phyloP scores from a whole-genome alignment of 2,113 vertebrate species.

The Vulpes ferrilata region DNA sequence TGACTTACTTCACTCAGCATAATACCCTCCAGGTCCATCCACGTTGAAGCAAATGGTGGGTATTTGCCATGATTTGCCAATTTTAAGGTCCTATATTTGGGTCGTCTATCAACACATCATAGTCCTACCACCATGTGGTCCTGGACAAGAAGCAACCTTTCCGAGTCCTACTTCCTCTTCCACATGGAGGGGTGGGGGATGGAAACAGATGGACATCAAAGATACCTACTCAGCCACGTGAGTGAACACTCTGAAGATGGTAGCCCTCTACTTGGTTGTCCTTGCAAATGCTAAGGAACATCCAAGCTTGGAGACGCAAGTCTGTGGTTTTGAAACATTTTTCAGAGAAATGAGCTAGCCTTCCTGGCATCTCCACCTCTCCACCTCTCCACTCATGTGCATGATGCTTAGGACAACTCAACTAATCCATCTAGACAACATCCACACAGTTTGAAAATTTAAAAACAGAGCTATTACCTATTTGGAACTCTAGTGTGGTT shows the following conservation, averaged over 20 bases:
- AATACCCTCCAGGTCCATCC: too few relatives aligned
- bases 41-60: too few relatives aligned
- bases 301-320: too few relatives aligned
- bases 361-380: not conserved
- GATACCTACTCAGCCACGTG: not conserved
- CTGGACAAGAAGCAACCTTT: not conserved
- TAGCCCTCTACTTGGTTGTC: not conserved
- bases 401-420: not conserved
- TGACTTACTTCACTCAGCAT: too few relatives aligned
- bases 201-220: not conserved
- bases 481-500: not conserved
- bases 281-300: fast-evolving
- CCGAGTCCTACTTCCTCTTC: not conserved
- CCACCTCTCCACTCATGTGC: not conserved
- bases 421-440: not conserved
- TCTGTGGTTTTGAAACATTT: not conserved
- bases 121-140: not conserved
- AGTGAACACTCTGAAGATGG: not conserved
- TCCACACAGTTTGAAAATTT: not conserved
- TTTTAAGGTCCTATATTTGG: not conserved
- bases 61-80: not conserved
- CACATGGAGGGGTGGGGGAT: not conserved
- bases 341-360: not conserved
- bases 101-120: not conserved
- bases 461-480: not conserved